Evolutionary conservation across 64 coral and sea anemone genomes (phyloP).

Genomic region (Pocillopora damicornis): DNA sequence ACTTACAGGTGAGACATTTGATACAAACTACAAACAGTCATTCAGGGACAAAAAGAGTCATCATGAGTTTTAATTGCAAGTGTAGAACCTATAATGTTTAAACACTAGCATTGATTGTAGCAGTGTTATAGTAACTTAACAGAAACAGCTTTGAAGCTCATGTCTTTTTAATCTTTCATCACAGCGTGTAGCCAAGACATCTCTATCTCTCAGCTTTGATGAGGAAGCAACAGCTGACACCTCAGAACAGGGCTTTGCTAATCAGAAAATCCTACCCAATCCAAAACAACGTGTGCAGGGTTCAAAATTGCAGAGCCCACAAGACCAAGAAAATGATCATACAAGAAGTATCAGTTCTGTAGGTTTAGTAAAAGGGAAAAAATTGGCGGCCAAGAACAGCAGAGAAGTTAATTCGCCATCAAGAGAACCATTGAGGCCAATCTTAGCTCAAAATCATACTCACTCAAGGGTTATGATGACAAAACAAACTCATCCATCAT

Average conservation of each 20-base stretch:
- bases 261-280: constrained; percentile 33
- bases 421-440: constrained; percentile 52
- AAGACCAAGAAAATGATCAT: constrained; percentile 43
- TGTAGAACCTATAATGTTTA: too few species aligned
- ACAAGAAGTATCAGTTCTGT: background rate
- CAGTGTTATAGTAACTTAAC: background rate
- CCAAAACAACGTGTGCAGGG: background rate
- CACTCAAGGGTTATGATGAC: background rate
- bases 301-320: background rate
- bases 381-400: background rate
- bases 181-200: constrained; percentile 38
- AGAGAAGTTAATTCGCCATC: constrained; percentile 4
- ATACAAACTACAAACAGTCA: background rate
- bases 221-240: background rate
- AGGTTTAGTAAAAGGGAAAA: background rate
- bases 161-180: background rate
- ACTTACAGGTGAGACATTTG: background rate
- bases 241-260: background rate
- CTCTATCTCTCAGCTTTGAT: constrained; percentile 71
- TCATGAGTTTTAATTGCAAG: too few species aligned
- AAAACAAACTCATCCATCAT: background rate
- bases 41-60: too few species aligned
- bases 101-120: too few species aligned
- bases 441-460: constrained; percentile 12
- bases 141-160: background rate